Evolutionary conservation across 2,797 vertebrate genomes (phyloP), one percentile per base, ranked within the genome.

Genomic region (Periparus ater): DNA sequence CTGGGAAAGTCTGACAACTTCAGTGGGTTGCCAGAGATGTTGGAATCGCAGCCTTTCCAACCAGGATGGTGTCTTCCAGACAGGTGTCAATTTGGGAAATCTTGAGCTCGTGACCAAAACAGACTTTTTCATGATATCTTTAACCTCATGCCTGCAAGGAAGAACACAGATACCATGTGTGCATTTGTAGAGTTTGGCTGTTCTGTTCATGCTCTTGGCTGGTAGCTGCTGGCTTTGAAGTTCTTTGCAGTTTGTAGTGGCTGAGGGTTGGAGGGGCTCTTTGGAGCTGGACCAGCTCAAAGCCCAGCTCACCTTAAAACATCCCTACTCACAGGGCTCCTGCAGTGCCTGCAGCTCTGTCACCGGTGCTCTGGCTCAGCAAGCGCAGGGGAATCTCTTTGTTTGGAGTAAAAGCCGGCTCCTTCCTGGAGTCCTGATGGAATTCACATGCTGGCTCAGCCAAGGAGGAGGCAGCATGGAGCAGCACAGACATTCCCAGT

Each of bases 21-120:
- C 72, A 47, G 11, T 54, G 82, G 23, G 44, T 62, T 93, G 76
- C 70, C 89, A 85, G 77, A 85, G 75, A 92, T 87, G 34, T 2
- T 74, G 75, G 74, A 62, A 83, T 92, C 85, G 54, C 71, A 82
- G 63, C 70, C 81, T 91, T 85, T 70, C n/a, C 65, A 71, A 44
- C 71, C 2, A 14, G 71, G 40, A 93, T 47, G 6, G 12, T 29
- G 50, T 34, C 88, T 74, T 60, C 50, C 8, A 5, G 82, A 71
- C 62, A 73, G 32, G 57, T 0, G 0, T 17, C 45, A 60, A 1
- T 17, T 57, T 77, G 1, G 5, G 70, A 77, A 74, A 26, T 36
- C 51, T 53, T 67, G n/a, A 51, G 34, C 58, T 82, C 1, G 0
- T 54, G 34, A 25, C 34, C 34, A 42, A 13, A 88, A 36, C 0